These are phyloP conservation scores for Hystrix brachyura DNA, from an alignment of 2,113 vertebrate species.

Conservation along the genomic window DNA sequence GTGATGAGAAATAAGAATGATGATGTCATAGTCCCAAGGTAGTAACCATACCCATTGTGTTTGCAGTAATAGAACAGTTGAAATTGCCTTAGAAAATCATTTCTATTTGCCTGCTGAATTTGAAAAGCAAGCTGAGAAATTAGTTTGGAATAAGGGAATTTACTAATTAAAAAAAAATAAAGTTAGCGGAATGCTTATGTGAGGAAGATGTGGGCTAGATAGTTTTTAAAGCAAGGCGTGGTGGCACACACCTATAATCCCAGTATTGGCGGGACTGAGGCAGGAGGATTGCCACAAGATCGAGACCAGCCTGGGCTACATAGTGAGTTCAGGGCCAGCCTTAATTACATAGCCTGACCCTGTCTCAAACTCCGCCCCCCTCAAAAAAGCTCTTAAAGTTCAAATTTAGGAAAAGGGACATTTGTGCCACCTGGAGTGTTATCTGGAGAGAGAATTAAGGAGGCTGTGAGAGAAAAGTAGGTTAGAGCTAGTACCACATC, in stretches of 20 bases:
- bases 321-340: neutral
- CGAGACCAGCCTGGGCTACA: neutral
- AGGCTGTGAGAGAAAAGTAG: neutral
- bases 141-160: conserved; percentile 47
- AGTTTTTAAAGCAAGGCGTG: neutral
- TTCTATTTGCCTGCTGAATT: conserved; percentile 9
- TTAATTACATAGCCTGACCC: no score
- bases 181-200: neutral
- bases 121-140: conserved; percentile 39
- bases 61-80: neutral
- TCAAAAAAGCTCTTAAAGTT: neutral
- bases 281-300: neutral
- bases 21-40: neutral
- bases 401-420: neutral
- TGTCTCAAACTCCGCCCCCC: no score
- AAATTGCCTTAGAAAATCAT: neutral
- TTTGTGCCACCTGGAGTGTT: neutral
- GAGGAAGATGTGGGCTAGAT: neutral
- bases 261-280: neutral
- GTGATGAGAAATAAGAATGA: neutral
- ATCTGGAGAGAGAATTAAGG: neutral
- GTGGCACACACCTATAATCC: neutral
- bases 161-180: neutral
- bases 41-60: neutral
- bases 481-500: neutral